Evolutionary conservation across 2,113 vertebrate genomes (phyloP).

Genomic region (Arenaria interpres): DNA sequence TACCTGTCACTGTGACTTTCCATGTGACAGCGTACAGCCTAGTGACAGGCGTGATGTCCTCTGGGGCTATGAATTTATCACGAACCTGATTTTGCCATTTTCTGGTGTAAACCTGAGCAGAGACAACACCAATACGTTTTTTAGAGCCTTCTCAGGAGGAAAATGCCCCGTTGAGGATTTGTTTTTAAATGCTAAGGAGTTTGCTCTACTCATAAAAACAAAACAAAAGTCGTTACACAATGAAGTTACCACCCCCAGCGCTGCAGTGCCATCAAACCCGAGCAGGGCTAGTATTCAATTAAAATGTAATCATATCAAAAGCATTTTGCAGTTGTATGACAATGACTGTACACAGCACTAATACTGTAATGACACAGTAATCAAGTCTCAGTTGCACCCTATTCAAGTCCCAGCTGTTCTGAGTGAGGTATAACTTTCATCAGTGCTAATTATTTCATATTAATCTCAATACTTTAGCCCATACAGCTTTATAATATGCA

Average conservation of each 20-base stretch:
- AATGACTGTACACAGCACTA: slow-evolving; percentile 13
- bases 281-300: background rate
- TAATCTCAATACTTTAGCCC: slow-evolving; percentile 1
- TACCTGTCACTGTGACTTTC: background rate
- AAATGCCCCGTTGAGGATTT: background rate
- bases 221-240: background rate
- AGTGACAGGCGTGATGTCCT: background rate
- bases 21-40: background rate
- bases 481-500: background rate
- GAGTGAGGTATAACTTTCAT: slow-evolving; percentile 34
- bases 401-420: slow-evolving; percentile 15
- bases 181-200: background rate
- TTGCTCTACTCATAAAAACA: background rate
- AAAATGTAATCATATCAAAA: slow-evolving; percentile 21
- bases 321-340: background rate
- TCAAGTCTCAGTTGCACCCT: slow-evolving; percentile 38
- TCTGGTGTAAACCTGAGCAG: background rate
- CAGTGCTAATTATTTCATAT: slow-evolving; percentile 31
- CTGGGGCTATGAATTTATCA: background rate
- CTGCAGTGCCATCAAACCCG: background rate
- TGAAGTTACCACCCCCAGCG: background rate
- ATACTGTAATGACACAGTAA: slow-evolving; percentile 40
- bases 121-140: rapidly evolving
- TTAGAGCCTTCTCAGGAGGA: background rate
- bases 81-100: background rate